Evolutionary conservation across 2,797 vertebrate genomes (phyloP).

Genomic region (Neosalanx taihuensis): DNA sequence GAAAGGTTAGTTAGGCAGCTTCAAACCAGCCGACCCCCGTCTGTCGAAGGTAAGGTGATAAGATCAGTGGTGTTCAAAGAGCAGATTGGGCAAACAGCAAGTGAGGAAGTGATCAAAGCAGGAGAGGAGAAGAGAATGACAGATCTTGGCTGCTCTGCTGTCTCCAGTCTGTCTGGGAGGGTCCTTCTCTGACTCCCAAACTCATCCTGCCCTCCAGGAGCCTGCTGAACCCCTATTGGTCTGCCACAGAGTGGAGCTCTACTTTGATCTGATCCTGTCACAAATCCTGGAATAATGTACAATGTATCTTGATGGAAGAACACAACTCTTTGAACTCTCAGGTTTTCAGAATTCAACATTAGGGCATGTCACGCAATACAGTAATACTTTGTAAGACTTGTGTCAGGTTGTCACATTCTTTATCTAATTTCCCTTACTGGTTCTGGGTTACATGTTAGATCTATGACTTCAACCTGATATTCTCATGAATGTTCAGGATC

Average conservation of each 20-base stretch:
- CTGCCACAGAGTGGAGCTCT: slow-evolving; percentile 23
- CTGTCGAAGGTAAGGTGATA: slow-evolving; percentile 9
- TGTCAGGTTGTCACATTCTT: neutral
- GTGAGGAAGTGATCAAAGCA: slow-evolving; percentile 43
- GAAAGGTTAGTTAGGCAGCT: neutral
- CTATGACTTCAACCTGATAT: neutral
- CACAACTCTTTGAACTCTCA: slow-evolving; percentile 1
- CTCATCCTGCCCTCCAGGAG: slow-evolving; percentile 36
- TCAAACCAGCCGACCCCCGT: neutral
- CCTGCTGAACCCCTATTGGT: slow-evolving; percentile 14
- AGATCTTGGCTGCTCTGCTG: slow-evolving; percentile 25
- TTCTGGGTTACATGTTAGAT: neutral
- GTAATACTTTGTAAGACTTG: neutral
- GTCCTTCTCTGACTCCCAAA: slow-evolving; percentile 32
- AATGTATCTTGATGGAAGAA: slow-evolving; percentile 7
- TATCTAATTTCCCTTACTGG: neutral
- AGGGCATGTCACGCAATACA: neutral
- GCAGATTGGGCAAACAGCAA: slow-evolving; percentile 19
- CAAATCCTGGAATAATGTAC: neutral
- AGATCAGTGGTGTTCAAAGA: slow-evolving; percentile 29
- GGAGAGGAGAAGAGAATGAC: slow-evolving; percentile 26
- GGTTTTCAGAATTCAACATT: neutral
- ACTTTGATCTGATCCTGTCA: slow-evolving; percentile 28
- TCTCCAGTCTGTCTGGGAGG: slow-evolving; percentile 27
- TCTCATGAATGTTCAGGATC: neutral